A percentile compares a stretch with the other conserved stretches of the same genome.
Evolutionary conservation across 2,888 invertebrate species (phyloP).

Genomic region (Pterostichus madidus): DNA sequence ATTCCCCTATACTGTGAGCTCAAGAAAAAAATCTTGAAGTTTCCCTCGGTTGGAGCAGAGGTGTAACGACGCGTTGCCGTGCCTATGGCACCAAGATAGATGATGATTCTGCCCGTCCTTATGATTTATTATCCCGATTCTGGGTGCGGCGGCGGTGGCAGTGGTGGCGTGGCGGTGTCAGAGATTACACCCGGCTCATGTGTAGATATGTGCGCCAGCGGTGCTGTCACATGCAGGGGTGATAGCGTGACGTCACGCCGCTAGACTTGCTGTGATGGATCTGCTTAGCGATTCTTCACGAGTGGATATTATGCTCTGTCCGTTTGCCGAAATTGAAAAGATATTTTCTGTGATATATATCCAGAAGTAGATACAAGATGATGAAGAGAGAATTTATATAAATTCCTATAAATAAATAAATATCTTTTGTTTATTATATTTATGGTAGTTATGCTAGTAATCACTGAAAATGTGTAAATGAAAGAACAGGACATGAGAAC

Average conservation of each 20-base stretch:
- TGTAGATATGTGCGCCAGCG: slow-evolving; percentile 69
- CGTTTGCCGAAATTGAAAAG: neutral
- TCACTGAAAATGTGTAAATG: too few species aligned
- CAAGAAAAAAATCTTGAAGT: neutral
- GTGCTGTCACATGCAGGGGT: slow-evolving; percentile 24
- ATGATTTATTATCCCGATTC: slow-evolving; percentile 76
- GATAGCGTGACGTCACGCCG: slow-evolving; percentile 11
- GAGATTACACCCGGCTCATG: slow-evolving; percentile 75
- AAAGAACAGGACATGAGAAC: too few species aligned
- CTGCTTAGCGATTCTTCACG: slow-evolving; percentile 4
- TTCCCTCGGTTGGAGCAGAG: neutral
- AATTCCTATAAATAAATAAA: too few species aligned
- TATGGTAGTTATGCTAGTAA: too few species aligned
- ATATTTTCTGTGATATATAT: neutral
- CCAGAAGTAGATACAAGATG: too few species aligned
- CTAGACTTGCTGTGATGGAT: slow-evolving; percentile 21
- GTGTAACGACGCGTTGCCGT: slow-evolving; percentile 65
- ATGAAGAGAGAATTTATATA: too few species aligned
- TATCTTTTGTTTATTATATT: too few species aligned
- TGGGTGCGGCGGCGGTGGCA: slow-evolving; percentile 69
- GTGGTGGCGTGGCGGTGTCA: slow-evolving; percentile 71
- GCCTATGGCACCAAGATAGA: slow-evolving; percentile 72
- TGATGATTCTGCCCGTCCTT: slow-evolving; percentile 74
- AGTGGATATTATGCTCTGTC: neutral
- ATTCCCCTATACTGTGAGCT: too few species aligned